These are phyloP conservation scores for Meteorus cinctellus DNA, from an alignment of 2,888 invertebrate species.

Conservation along the genomic window DNA sequence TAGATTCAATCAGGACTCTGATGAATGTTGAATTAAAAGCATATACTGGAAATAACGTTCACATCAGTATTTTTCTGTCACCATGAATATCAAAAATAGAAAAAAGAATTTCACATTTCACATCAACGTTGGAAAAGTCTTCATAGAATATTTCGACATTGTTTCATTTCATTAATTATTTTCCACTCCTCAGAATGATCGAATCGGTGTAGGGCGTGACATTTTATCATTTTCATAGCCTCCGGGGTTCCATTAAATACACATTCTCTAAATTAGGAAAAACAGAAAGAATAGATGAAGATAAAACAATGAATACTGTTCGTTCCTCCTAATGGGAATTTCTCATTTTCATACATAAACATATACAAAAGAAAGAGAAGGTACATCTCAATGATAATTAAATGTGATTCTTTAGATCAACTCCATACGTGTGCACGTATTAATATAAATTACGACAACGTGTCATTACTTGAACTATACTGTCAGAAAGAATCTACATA, in stretches of 20 bases:
- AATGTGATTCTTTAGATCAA: not conserved
- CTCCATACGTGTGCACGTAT: not conserved
- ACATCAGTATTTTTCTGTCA: not conserved
- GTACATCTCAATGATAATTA: not conserved
- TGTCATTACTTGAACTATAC: not conserved
- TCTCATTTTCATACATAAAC: not conserved
- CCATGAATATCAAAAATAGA: not conserved
- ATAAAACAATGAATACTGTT: not conserved
- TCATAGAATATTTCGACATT: not conserved
- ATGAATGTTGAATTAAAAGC: conserved; percentile 21
- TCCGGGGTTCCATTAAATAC: not conserved
- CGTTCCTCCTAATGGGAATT: not conserved
- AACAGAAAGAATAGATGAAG: not conserved
- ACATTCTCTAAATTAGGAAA: not conserved
- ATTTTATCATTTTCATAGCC: not conserved
- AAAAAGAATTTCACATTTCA: not conserved
- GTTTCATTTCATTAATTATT: not conserved
- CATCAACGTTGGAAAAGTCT: not conserved
- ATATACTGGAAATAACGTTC: not conserved
- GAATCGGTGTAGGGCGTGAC: not conserved
- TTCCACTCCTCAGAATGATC: not conserved
- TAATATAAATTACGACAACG: not conserved
- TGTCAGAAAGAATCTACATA: not conserved
- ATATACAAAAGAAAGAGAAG: not conserved
- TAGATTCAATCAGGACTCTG: conserved; percentile 34